Percentiles rank a stretch among this genome's conserved stretches.
phyloP scores from a whole-genome alignment of 2,888 invertebrate species.

The Seira ritae region DNA sequence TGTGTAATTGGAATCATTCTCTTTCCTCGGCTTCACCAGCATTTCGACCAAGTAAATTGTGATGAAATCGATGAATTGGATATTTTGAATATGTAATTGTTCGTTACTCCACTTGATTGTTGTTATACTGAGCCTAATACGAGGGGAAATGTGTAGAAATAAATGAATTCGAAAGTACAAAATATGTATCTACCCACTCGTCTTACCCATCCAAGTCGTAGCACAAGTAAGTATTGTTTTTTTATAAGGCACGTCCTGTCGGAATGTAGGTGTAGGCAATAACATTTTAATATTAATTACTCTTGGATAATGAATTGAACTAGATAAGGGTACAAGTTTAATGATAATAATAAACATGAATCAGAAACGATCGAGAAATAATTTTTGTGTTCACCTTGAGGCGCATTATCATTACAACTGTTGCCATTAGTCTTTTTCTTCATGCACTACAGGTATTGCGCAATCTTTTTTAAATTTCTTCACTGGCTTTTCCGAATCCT shows the following conservation, averaged over 20 bases:
- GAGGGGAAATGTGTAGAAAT: no score
- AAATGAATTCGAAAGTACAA: no score
- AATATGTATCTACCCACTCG: background rate
- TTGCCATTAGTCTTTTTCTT: no score
- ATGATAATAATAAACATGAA: background rate
- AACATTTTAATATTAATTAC: constrained; percentile 13
- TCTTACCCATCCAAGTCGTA: background rate
- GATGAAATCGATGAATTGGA: no score
- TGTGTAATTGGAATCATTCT: background rate
- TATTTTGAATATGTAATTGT: no score
- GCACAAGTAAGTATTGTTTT: background rate
- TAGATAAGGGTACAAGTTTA: background rate
- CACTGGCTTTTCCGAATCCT: no score
- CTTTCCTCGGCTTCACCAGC: background rate
- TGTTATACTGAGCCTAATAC: no score
- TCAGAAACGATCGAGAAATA: background rate
- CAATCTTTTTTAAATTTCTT: no score
- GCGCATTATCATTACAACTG: constrained; percentile 4
- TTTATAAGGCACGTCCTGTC: background rate
- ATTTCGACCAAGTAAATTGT: background rate
- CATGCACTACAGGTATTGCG: no score
- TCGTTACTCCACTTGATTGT: no score
- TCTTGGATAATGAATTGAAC: background rate
- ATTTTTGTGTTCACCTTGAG: constrained; percentile 47
- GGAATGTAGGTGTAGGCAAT: no score